Conservation (phyloP, 2,888 invertebrate genomes). For the Macrophya annulata region DNA sequence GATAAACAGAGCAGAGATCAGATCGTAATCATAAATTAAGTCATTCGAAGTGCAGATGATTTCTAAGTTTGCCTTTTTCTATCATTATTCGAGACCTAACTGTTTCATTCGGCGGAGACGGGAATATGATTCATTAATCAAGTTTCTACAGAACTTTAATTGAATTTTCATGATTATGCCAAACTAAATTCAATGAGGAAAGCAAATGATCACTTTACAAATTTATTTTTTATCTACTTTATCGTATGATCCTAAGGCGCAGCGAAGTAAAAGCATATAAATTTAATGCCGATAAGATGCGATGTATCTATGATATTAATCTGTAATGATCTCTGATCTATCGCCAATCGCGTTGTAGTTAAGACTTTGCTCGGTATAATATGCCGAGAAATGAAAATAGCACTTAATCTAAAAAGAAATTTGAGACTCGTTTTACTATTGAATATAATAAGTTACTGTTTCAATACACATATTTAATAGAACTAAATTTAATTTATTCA, state of each 20-base stretch:
- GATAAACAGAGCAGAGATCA: conserved; percentile 34
- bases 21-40: not conserved
- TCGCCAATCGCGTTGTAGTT: conserved; percentile 30
- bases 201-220: not conserved
- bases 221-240: conserved; percentile 6
- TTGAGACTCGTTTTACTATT: conserved; percentile 46
- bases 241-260: not conserved
- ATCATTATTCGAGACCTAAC: not conserved
- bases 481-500: not conserved
- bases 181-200: not conserved
- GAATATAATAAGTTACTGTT: not conserved
- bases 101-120: not conserved
- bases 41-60: conserved; percentile 57
- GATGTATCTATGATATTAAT: not conserved
- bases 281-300: not conserved
- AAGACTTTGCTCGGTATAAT: conserved; percentile 7
- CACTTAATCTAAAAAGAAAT: conserved; percentile 22
- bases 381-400: not conserved
- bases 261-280: not conserved
- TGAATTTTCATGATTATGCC: not conserved
- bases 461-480: not conserved
- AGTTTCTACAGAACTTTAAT: not conserved
- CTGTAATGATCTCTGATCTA: conserved; percentile 17
- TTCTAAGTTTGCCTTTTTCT: not conserved
- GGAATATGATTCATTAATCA: not conserved